These are phyloP conservation scores for Larimichthys crocea DNA, from an alignment of 2,113 vertebrate species.

Conservation along the genomic window DNA sequence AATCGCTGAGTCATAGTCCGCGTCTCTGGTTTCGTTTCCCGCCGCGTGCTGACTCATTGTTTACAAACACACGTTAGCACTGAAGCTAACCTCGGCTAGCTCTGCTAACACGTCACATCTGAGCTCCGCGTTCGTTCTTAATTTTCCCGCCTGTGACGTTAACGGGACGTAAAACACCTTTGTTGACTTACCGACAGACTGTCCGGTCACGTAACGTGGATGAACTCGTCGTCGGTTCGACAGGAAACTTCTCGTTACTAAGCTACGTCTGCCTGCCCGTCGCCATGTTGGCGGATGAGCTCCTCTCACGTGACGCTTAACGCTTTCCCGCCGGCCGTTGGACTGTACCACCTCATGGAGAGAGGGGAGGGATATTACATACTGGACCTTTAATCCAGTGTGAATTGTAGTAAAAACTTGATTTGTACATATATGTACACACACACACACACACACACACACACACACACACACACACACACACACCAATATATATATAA, in stretches of 20 bases:
- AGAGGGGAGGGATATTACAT: too few species aligned
- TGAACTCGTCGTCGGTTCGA: not conserved
- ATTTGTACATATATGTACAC: too few species aligned
- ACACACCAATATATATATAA: too few species aligned
- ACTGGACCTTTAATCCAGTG: too few species aligned
- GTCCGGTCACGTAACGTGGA: too few species aligned
- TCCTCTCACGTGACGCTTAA: constrained; percentile 34
- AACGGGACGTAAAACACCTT: too few species aligned
- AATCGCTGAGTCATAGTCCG: too few species aligned
- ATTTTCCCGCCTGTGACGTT: too few species aligned
- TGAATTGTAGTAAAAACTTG: too few species aligned
- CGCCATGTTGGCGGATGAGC: constrained; percentile 54
- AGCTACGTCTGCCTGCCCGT: not conserved
- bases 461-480: too few species aligned
- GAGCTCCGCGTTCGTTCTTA: fast-evolving
- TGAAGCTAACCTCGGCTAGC: constrained; percentile 22
- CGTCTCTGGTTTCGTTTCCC: not conserved
- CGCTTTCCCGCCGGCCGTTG: constrained; percentile 33
- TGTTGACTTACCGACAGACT: constrained; percentile 14
- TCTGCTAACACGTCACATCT: fast-evolving
- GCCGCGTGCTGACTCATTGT: constrained; percentile 32
- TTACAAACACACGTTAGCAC: constrained; percentile 60
- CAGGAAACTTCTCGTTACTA: not conserved
- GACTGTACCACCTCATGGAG: not conserved
- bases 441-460: too few species aligned